Evolutionary conservation across 2,113 vertebrate genomes (phyloP).

Genomic region (Anoura caudifer): DNA sequence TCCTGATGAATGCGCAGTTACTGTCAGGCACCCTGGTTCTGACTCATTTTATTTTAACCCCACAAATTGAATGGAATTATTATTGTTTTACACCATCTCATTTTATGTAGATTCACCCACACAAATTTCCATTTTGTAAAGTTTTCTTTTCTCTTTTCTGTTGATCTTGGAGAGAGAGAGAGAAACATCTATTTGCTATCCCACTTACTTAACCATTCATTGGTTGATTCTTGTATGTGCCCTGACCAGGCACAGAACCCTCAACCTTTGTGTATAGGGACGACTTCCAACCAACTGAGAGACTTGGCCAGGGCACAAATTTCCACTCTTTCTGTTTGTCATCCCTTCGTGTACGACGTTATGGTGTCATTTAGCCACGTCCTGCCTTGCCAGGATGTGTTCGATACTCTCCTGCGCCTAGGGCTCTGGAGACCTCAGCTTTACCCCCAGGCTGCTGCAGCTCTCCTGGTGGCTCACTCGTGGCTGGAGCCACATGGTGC

Average conservation of each 20-base stretch:
- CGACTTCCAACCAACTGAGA: no score
- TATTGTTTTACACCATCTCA: background rate
- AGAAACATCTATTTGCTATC: no score
- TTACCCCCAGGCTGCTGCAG: no score
- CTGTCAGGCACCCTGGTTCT: background rate
- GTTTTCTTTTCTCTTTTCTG: no score
- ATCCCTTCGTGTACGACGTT: background rate
- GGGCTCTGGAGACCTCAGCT: background rate
- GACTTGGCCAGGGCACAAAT: no score
- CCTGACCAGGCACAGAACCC: no score
- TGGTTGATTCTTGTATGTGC: no score
- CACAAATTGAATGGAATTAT: background rate
- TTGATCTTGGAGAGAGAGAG: no score
- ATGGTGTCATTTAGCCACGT: background rate
- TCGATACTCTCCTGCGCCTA: background rate
- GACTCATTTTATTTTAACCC: background rate
- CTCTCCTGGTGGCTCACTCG: background rate
- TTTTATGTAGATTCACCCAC: background rate
- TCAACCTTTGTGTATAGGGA: no score
- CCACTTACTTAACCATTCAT: no score
- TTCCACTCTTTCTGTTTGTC: background rate
- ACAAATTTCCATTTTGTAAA: no score
- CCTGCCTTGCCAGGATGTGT: background rate
- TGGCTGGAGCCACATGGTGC: background rate
- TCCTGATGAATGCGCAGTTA: background rate